Evolutionary conservation across 2,113 vertebrate genomes (phyloP).

Genomic region (Climacteris rufus): DNA sequence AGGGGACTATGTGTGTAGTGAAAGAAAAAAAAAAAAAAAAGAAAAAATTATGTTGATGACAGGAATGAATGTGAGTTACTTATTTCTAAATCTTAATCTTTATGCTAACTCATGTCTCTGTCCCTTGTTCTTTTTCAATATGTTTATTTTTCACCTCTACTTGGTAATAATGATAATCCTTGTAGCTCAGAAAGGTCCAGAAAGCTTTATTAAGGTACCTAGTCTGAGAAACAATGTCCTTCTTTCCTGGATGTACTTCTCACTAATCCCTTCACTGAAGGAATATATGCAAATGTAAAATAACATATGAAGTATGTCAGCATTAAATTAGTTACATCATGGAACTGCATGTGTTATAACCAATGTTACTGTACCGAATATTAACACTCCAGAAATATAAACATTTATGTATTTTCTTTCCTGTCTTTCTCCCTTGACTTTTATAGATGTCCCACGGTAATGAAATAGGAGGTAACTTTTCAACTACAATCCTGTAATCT

Average conservation of each 20-base stretch:
- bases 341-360: neutral
- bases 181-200: neutral
- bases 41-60: neutral
- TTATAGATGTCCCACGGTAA: neutral
- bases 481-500: neutral
- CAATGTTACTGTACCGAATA: neutral
- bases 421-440: rapidly evolving
- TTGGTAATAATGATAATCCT: neutral
- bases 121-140: neutral
- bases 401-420: neutral
- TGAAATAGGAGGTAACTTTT: neutral
- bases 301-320: neutral
- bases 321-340: neutral
- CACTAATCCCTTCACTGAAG: neutral
- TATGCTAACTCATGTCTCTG: neutral
- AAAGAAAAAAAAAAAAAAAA: neutral
- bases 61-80: neutral
- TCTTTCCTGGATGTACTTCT: neutral
- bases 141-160: neutral
- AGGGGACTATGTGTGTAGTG: rapidly evolving
- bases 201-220: neutral
- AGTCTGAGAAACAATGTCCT: neutral
- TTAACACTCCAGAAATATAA: neutral
- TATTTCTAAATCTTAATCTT: neutral
- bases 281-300: neutral